A percentile compares a stretch with the other conserved stretches of the same genome.
Evolutionary conservation across 1,140 invertebrate genomes (phyloP).

Genomic region (Ylistrum balloti): DNA sequence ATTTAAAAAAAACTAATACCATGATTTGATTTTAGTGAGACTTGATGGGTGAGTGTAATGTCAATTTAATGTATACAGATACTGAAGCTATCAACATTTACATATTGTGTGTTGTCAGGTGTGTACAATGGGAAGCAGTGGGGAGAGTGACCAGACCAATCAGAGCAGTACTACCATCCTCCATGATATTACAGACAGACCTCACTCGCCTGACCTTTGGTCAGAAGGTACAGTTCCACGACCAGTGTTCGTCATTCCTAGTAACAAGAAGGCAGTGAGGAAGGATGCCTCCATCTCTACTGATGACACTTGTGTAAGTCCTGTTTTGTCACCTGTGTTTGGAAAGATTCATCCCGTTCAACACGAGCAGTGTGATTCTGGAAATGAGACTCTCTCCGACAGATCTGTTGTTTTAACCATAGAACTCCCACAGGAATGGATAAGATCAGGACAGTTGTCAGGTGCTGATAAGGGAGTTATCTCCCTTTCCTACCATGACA

Average conservation of each 20-base stretch:
- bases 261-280: neutral
- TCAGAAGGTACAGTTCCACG: neutral
- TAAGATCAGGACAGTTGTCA: conserved; percentile 46
- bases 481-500: conserved; percentile 20
- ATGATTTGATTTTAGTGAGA: too few relatives aligned
- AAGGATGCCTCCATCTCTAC: neutral
- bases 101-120: conserved; percentile 53
- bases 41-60: too few relatives aligned
- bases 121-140: conserved; percentile 67
- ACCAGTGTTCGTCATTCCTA: neutral
- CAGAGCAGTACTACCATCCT: conserved; percentile 62
- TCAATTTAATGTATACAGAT: too few relatives aligned
- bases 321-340: conserved; percentile 47
- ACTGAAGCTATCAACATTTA: too few relatives aligned
- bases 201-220: conserved; percentile 23
- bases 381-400: conserved; percentile 44
- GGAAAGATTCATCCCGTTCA: conserved; percentile 44
- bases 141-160: conserved; percentile 67
- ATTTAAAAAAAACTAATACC: too few relatives aligned
- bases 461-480: neutral
- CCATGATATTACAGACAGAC: conserved; percentile 42
- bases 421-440: conserved; percentile 58
- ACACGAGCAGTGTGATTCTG: conserved; percentile 40
- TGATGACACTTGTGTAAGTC: neutral
- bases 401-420: conserved; percentile 59